These are phyloP conservation scores for Pachypeltis micranthus DNA, from an alignment of 1,140 invertebrate genomes.

Conservation along the genomic window DNA sequence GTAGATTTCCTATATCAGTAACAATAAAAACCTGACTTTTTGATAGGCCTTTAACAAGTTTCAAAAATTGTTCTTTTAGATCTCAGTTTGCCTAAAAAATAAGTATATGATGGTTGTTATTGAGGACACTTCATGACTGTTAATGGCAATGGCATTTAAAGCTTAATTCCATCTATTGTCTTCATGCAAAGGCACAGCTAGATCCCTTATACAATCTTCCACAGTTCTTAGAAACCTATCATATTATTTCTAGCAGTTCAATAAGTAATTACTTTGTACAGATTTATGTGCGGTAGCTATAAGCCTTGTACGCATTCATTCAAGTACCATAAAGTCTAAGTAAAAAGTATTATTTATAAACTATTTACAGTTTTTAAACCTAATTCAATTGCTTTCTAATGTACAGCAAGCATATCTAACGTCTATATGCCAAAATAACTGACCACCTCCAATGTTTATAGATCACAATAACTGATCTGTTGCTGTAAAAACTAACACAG, in stretches of 20 bases:
- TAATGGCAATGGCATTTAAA: constrained; percentile 20
- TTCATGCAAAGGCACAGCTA: constrained; percentile 21
- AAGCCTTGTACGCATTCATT: constrained; percentile 1
- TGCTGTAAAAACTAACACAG: neutral
- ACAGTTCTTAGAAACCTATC: constrained; percentile 15
- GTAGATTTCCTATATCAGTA: too few relatives aligned
- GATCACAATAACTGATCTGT: constrained; percentile 1
- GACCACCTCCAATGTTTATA: neutral
- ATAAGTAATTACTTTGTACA: constrained; percentile 6
- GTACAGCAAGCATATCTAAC: neutral
- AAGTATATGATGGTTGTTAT: neutral
- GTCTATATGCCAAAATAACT: neutral
- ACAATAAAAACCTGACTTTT: neutral
- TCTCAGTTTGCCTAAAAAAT: neutral
- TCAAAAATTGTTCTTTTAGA: neutral
- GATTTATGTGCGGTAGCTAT: constrained; percentile 7
- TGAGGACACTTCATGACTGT: constrained; percentile 14
- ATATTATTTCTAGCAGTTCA: neutral
- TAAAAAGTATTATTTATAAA: constrained; percentile 1
- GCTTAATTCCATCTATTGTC: constrained; percentile 22
- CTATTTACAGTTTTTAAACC: constrained; percentile 2
- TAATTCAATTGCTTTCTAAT: neutral
- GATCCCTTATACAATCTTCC: constrained; percentile 19
- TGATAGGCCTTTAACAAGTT: neutral
- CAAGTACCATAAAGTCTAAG: neutral